Evolutionary conservation across 2,888 invertebrate species (phyloP).

Genomic region (Abrostola triplasia): DNA sequence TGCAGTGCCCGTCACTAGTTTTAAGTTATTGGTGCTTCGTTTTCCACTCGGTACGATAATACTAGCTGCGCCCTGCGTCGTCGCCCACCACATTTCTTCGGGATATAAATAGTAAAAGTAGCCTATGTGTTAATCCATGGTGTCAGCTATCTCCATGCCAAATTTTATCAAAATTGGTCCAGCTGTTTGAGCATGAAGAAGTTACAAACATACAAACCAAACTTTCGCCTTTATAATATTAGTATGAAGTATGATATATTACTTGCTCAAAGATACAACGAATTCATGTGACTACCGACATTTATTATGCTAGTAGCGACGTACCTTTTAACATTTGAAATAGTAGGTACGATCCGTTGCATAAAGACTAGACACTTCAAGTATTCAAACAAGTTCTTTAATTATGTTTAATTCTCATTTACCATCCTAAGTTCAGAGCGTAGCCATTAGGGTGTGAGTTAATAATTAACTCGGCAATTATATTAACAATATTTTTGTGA

Average conservation of each 20-base stretch:
- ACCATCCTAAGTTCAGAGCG: conserved; percentile 18
- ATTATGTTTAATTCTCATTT: conserved; percentile 32
- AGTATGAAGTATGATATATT: no score
- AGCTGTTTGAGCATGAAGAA: no score
- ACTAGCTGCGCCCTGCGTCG: no score
- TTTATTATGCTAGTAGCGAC: conserved; percentile 12
- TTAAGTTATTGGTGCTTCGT: conserved; percentile 39
- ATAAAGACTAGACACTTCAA: conserved; percentile 36
- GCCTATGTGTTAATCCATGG: no score
- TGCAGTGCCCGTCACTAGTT: conserved; percentile 40
- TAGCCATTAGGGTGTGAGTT: conserved; percentile 19
- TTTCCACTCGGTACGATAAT: conserved; percentile 16
- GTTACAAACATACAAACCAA: no score
- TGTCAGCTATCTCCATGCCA: no score
- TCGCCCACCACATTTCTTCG: no score
- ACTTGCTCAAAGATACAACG: conserved; percentile 4
- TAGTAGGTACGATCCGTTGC: conserved; percentile 15
- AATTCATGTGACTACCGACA: conserved; percentile 7
- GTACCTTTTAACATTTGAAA: conserved; percentile 17
- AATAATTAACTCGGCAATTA: conserved; percentile 22
- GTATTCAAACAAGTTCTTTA: conserved; percentile 41
- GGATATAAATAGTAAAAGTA: no score
- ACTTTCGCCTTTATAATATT: no score
- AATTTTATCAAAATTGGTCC: no score
- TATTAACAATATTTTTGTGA: conserved; percentile 26